Conservation (phyloP, 1,140 invertebrate genomes). For the Lasioglossum baleicum region DNA sequence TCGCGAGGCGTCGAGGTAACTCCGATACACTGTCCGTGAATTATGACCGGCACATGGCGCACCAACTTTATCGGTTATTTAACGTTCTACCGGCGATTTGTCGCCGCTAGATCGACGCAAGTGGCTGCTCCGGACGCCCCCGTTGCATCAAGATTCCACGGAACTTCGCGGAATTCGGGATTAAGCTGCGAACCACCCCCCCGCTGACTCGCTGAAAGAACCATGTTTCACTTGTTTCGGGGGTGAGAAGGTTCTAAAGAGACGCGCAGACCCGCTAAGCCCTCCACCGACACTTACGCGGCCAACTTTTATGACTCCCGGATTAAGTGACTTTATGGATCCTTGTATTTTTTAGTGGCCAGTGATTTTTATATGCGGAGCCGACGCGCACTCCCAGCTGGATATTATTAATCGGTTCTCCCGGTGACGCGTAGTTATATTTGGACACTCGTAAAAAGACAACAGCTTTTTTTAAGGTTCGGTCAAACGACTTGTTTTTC, state of each 20-base stretch:
- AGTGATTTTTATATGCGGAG: too few relatives aligned
- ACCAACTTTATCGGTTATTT: constrained; percentile 66
- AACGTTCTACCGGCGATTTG: constrained; percentile 50
- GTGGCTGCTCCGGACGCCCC: constrained; percentile 6
- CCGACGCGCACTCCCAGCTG: too few relatives aligned
- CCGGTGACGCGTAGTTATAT: too few relatives aligned
- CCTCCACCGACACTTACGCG: not conserved
- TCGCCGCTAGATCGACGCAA: constrained; percentile 24
- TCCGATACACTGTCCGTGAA: constrained; percentile 31
- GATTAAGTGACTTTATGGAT: too few relatives aligned
- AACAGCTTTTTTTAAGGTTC: too few relatives aligned
- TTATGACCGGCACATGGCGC: constrained; percentile 41
- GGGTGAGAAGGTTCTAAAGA: not conserved
- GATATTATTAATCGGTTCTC: too few relatives aligned
- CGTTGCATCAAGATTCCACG: constrained; percentile 24
- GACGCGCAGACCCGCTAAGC: not conserved
- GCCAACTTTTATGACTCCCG: too few relatives aligned
- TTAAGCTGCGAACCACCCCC: constrained; percentile 13
- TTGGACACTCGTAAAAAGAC: too few relatives aligned
- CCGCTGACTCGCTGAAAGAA: not conserved
- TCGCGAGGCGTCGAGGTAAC: not conserved
- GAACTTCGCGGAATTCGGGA: constrained; percentile 40
- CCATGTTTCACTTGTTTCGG: not conserved
- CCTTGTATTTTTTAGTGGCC: too few relatives aligned
- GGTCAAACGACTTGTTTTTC: too few relatives aligned